Evolutionary conservation across 2,113 vertebrate species (phyloP).

Genomic region (Artemisiospiza belli): DNA sequence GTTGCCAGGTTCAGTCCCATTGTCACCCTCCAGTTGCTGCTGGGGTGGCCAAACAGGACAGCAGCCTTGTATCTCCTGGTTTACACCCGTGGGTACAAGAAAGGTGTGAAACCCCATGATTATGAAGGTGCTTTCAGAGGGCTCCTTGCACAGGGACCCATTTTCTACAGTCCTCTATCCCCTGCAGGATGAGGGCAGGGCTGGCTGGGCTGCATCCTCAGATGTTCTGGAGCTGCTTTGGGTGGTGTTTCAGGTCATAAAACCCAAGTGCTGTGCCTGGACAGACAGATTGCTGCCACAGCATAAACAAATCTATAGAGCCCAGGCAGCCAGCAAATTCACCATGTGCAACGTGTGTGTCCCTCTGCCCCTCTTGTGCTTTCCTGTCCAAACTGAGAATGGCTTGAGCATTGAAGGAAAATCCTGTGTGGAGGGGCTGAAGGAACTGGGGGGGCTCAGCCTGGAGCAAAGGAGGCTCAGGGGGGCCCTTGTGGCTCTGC

Average conservation of each 20-base stretch:
- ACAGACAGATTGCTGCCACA: neutral
- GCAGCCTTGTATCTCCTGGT: neutral
- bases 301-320: neutral
- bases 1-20: neutral
- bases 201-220: neutral
- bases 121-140: neutral
- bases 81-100: neutral
- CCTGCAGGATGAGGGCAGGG: accelerated
- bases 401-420: neutral
- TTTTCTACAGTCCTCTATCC: neutral
- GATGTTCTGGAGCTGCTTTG: neutral
- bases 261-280: neutral
- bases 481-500: neutral
- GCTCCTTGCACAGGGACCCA: accelerated
- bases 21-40: neutral
- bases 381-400: neutral
- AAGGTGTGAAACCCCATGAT: neutral
- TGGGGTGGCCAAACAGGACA: neutral
- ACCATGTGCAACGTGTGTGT: accelerated
- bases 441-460: neutral
- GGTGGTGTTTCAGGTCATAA: neutral
- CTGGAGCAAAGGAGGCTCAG: neutral
- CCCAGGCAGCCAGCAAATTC: neutral
- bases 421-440: neutral
- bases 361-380: neutral